Conservation (phyloP, 2,797 vertebrate genomes). For the Hoplostethus mediterraneus region DNA sequence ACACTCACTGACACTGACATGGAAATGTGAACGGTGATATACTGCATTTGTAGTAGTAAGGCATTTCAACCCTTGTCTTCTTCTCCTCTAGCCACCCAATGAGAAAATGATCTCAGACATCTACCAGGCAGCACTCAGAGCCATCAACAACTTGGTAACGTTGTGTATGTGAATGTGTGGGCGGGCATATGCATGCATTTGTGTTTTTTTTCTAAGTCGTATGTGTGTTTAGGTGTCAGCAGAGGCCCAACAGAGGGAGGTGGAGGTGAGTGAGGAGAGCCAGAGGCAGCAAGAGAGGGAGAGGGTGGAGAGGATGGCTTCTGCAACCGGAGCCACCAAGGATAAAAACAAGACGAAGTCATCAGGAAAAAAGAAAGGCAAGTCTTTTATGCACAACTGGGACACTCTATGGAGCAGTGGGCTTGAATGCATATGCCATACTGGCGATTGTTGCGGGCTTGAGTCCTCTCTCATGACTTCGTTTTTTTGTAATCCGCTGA, state of each 20-base stretch:
- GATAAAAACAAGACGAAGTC: conserved; percentile 66
- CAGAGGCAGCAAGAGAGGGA: conserved; percentile 66
- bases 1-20: no score
- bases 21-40: not conserved
- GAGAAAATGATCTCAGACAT: conserved; percentile 82
- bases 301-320: conserved; percentile 50
- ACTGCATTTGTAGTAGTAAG: not conserved
- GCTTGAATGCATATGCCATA: not conserved
- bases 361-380: conserved; percentile 85
- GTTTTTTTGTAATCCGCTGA: no score
- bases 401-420: not conserved
- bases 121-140: conserved; percentile 79
- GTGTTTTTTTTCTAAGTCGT: not conserved
- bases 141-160: conserved; percentile 86
- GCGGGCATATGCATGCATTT: not conserved
- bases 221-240: conserved; percentile 49
- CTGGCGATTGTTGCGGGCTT: no score
- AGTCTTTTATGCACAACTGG: conserved; percentile 11
- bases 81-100: conserved; percentile 56
- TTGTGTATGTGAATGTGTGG: not conserved
- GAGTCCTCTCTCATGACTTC: no score
- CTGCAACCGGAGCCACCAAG: conserved; percentile 48
- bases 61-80: conserved; percentile 15
- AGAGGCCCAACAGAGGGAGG: conserved; percentile 69
- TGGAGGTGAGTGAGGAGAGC: conserved; percentile 77